phyloP scores from a whole-genome alignment of 2,797 vertebrate genomes.

The Zenarchopterus dispar region DNA sequence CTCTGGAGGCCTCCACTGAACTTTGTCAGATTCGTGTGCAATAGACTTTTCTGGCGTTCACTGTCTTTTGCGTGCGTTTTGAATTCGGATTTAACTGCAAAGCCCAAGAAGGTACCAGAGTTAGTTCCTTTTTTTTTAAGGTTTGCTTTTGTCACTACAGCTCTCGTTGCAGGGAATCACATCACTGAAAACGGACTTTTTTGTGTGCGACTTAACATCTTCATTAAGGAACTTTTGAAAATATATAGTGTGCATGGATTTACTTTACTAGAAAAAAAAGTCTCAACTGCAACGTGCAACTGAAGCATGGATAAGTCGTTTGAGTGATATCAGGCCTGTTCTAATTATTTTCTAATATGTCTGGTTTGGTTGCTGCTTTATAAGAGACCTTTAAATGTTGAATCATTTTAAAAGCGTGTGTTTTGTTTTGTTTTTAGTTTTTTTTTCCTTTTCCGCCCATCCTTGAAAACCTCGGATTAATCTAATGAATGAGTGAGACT shows the following conservation, averaged over 20 bases:
- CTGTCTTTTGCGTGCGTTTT: conserved; percentile 39
- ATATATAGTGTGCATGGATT: conserved; percentile 23
- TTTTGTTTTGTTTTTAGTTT: no score
- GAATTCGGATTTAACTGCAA: conserved; percentile 17
- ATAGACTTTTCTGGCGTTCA: conserved; percentile 22
- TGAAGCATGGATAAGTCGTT: no score
- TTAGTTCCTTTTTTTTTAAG: conserved; percentile 2
- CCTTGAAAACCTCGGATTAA: neutral
- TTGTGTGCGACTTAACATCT: conserved; percentile 38
- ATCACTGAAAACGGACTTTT: conserved; percentile 20
- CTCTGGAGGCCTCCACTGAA: conserved; percentile 4
- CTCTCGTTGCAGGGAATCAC: neutral
- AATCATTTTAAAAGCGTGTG: neutral
- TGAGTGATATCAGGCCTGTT: neutral
- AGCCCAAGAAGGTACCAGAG: conserved; percentile 6
- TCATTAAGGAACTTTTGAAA: conserved; percentile 27
- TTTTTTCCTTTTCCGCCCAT: neutral
- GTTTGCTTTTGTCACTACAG: conserved; percentile 28
- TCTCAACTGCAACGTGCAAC: conserved; percentile 1
- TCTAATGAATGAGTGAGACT: neutral
- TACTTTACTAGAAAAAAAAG: conserved; percentile 12
- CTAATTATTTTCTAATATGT: neutral
- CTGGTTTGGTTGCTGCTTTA: neutral
- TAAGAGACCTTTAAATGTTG: neutral
- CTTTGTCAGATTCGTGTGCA: conserved; percentile 21